A percentile compares a stretch with the other conserved stretches of the same genome.
phyloP scores from a whole-genome alignment of 2,888 invertebrate species.

The Dryomyza anilis region DNA sequence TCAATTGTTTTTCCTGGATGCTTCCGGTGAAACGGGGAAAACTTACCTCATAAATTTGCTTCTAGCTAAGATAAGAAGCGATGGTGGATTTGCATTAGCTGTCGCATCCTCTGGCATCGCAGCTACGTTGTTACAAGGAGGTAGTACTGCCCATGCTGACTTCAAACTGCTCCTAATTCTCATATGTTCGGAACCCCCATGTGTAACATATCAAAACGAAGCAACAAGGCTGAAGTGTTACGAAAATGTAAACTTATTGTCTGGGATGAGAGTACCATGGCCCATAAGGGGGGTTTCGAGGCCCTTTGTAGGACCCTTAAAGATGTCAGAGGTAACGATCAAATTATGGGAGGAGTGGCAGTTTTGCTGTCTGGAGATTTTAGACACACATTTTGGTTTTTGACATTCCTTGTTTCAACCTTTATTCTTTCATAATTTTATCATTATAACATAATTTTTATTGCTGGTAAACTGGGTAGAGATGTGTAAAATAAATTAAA shows the following conservation, averaged over 20 bases:
- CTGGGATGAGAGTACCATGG: slow-evolving; percentile 34
- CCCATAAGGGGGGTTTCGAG: slow-evolving; percentile 22
- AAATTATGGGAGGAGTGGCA: slow-evolving; percentile 26
- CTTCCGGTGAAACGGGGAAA: too few relatives aligned
- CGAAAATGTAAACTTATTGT: slow-evolving; percentile 27
- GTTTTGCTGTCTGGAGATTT: slow-evolving; percentile 29
- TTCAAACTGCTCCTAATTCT: slow-evolving; percentile 24
- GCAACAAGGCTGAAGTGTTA: slow-evolving; percentile 8
- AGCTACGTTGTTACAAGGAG: slow-evolving; percentile 27
- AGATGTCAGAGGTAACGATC: slow-evolving; percentile 31
- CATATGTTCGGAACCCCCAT: neutral
- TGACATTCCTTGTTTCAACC: too few relatives aligned
- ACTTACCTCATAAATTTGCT: too few relatives aligned
- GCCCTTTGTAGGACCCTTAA: slow-evolving; percentile 31
- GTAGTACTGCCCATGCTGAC: slow-evolving; percentile 26
- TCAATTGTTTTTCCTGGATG: too few relatives aligned
- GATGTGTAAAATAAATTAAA: too few relatives aligned
- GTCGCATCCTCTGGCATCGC: slow-evolving; percentile 31
- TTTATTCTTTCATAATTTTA: too few relatives aligned
- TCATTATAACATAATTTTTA: too few relatives aligned
- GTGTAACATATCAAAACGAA: neutral
- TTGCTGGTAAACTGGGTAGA: too few relatives aligned
- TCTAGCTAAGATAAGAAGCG: too few relatives aligned
- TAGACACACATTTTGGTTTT: slow-evolving; percentile 26
- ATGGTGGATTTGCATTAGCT: too few relatives aligned